Evolutionary conservation across 2,888 invertebrate species (phyloP), one percentile per base, ranked within the genome.

Genomic region (Tuberolachnus salignus): DNA sequence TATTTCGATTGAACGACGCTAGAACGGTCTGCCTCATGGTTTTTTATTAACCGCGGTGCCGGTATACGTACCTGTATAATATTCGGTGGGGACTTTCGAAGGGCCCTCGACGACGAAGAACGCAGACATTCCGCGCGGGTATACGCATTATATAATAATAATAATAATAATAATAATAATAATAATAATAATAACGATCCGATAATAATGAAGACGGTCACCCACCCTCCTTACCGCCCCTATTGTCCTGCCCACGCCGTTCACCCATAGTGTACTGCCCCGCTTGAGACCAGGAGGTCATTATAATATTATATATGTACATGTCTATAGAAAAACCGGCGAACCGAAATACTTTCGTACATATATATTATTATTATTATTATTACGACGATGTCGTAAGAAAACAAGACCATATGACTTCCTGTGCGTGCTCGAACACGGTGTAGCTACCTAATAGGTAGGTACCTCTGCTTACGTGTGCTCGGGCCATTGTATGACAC

Each of bases 391-490:
- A 34, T 34, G 34, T 63, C n/a, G n/a, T 34, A 63, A 69, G 69
- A 34, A 64, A 64, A 74, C 19, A 4, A 55, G 64, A 74, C 74
- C 74, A 64, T 44, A 64, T 44, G 74, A 74, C 64, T 53, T 74
- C 74, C 64, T 74, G 74, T 44, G 49, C 42, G 21, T 9, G 1
- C 51, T 34, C 34, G 34, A 19, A 46, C 46, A 49, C 72, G 49
- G 59, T 26, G 72, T 72, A 72, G 57, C 71, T 59, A 42, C 13
- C 19, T 44, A 8, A 63, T 44, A 44, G 1, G 21, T 10, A 6
- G n/a, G n/a, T n/a, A n/a, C n/a, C n/a, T n/a, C n/a, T n/a, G n/a
- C n/a, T n/a, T n/a, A n/a, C n/a, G 34, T 34, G n/a, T 34, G 42
- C n/a, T 9, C 34, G 34, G 57, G 11, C 44, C n/a, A 67, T 67